Conservation (phyloP, 2,113 vertebrate genomes). For the Colinus virginianus region DNA sequence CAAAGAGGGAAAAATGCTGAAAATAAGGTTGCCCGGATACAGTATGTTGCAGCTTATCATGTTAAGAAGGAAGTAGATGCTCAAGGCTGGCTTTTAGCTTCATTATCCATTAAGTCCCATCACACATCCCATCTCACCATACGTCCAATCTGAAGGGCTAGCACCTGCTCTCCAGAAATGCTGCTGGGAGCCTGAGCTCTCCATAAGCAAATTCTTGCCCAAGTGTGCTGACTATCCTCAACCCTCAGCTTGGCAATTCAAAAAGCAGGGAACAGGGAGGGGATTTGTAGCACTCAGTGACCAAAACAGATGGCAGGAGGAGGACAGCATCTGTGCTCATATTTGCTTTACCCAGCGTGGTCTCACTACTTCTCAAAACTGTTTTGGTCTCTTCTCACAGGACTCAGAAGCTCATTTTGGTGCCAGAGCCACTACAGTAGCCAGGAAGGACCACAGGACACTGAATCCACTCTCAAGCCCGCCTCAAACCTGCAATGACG, state of each 20-base stretch:
- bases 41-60: neutral
- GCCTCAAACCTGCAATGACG: too few species aligned
- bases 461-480: neutral
- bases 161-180: neutral
- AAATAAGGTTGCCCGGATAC: neutral
- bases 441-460: too few species aligned
- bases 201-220: neutral
- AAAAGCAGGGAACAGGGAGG: too few species aligned
- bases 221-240: neutral
- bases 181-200: neutral
- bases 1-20: neutral
- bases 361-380: neutral
- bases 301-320: neutral
- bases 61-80: neutral
- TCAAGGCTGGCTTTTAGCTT: neutral
- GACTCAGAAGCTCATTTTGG: neutral
- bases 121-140: neutral
- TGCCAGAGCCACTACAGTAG: neutral
- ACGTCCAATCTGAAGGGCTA: too few species aligned
- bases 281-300: neutral
- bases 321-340: neutral
- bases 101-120: rapidly evolving
- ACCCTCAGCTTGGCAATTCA: rapidly evolving
- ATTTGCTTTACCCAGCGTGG: neutral
- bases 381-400: neutral